Conservation (phyloP, 2,113 vertebrate genomes). For the Erythrolamprus reginae region DNA sequence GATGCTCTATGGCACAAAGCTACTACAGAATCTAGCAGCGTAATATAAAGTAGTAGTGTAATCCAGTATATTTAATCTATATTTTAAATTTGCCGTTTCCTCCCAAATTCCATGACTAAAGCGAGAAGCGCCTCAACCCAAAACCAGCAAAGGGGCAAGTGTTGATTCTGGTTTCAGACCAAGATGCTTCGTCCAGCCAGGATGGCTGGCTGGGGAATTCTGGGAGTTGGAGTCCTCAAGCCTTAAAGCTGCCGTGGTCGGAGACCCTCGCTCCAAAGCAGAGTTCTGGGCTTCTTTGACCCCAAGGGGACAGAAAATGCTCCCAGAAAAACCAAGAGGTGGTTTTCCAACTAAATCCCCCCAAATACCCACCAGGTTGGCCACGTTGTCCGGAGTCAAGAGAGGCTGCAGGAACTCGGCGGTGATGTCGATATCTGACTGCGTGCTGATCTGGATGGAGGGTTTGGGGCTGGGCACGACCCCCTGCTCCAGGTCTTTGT, state of each 20-base stretch:
- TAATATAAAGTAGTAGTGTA: neutral
- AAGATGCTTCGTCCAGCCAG: neutral
- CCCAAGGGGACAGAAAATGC: rapidly evolving
- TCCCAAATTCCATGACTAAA: neutral
- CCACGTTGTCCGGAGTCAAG: constrained; percentile 83
- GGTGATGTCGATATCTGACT: constrained; percentile 87
- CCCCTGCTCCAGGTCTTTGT: constrained; percentile 81
- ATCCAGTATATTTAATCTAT: neutral
- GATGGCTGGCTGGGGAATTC: too few species aligned
- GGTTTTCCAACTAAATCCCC: too few species aligned
- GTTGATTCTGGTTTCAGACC: neutral
- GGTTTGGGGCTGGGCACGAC: constrained; percentile 65
- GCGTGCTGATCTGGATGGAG: constrained; percentile 58
- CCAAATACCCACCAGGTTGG: constrained; percentile 78
- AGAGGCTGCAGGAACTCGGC: constrained; percentile 86
- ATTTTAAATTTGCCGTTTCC: neutral
- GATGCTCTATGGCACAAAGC: neutral
- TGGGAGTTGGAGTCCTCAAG: neutral
- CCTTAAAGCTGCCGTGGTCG: neutral
- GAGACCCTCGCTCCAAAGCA: neutral
- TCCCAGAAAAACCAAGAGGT: neutral
- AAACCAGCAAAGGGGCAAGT: neutral
- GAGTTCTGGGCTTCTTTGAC: neutral
- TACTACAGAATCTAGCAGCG: neutral
- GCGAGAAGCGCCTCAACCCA: neutral